Conservation (phyloP, 2,113 vertebrate species). For the Bombycilla garrulus region DNA sequence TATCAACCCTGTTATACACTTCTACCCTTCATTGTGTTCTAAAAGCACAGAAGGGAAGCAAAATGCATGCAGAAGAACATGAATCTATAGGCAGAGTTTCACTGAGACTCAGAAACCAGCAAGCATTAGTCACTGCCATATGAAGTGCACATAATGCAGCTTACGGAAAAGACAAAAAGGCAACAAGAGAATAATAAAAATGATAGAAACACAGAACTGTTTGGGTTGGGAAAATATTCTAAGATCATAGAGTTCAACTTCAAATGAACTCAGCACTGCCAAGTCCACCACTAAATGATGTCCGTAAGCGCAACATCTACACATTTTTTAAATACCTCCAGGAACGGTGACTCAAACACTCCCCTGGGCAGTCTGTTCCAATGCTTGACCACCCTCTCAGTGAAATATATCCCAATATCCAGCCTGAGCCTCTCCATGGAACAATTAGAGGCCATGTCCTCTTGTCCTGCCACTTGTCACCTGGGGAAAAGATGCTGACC, state of each 20-base stretch:
- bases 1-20: neutral
- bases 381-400: neutral
- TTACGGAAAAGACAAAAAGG: neutral
- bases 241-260: neutral
- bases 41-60: neutral
- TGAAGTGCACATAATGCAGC: neutral
- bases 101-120: neutral
- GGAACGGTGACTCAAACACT: neutral
- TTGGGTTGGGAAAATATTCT: neutral
- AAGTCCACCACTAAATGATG: neutral
- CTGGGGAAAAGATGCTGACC: neutral
- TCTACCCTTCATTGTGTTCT: neutral
- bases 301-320: neutral
- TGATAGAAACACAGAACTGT: neutral
- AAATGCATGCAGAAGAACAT: neutral
- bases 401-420: neutral
- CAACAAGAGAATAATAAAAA: neutral
- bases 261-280: neutral
- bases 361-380: rapidly evolving
- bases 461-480: neutral
- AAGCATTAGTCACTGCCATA: neutral
- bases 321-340: neutral
- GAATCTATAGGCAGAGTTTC: neutral
- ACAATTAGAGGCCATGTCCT: neutral
- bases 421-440: neutral